These are phyloP conservation scores for Archaeoteleia sp. DNA, from an alignment of 2,888 invertebrate genomes.

Conservation along the genomic window DNA sequence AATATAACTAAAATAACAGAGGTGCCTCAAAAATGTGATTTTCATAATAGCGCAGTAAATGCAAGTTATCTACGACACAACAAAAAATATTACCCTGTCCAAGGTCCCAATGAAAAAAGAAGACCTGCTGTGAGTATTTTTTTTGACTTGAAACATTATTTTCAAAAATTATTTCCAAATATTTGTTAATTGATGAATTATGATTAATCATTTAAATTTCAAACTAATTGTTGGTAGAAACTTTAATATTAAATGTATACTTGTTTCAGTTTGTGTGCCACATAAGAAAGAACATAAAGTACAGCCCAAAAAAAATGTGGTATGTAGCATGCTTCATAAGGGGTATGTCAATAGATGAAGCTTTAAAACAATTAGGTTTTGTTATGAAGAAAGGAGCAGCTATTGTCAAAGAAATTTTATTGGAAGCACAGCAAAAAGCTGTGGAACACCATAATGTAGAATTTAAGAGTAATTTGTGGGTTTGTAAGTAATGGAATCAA, in stretches of 20 bases:
- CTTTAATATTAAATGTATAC: slow-evolving; percentile 24
- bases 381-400: slow-evolving; percentile 86
- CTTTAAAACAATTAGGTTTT: slow-evolving; percentile 91
- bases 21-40: slow-evolving; percentile 14
- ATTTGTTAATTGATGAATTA: too few relatives aligned
- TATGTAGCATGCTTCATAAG: slow-evolving; percentile 90
- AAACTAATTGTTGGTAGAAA: too few relatives aligned
- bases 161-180: slow-evolving; percentile 5
- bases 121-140: slow-evolving; percentile 86
- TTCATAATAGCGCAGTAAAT: slow-evolving; percentile 53
- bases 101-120: slow-evolving; percentile 82
- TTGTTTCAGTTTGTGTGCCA: slow-evolving; percentile 91
- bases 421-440: slow-evolving; percentile 93
- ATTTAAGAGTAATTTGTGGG: slow-evolving; percentile 95
- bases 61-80: slow-evolving; percentile 81
- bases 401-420: slow-evolving; percentile 84
- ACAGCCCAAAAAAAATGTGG: slow-evolving; percentile 95
- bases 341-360: slow-evolving; percentile 96
- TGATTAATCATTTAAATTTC: too few relatives aligned
- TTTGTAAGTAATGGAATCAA: slow-evolving; percentile 80
- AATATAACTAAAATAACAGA: slow-evolving; percentile 5
- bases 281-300: slow-evolving; percentile 88
- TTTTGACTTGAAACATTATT: slow-evolving; percentile 3
- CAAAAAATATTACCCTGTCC: slow-evolving; percentile 87
- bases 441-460: slow-evolving; percentile 94